phyloP scores from a whole-genome alignment of 2,888 invertebrate genomes.

The Ceriagrion tenellum region DNA sequence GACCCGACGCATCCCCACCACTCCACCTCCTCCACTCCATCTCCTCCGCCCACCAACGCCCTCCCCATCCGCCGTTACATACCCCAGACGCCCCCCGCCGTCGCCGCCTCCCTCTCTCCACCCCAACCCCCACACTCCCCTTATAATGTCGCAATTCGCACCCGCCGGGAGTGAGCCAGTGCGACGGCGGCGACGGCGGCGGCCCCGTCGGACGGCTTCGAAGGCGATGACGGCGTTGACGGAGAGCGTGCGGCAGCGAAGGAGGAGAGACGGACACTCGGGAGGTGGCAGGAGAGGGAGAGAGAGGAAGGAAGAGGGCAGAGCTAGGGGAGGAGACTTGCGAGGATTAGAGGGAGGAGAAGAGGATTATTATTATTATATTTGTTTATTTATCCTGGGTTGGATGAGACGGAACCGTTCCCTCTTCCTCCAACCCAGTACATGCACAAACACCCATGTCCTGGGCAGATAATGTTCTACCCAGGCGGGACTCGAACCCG shows the following conservation, averaged over 20 bases:
- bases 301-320: not conserved
- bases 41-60: too few relatives aligned
- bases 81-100: too few relatives aligned
- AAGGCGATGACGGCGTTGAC: not conserved
- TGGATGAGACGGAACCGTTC: too few relatives aligned
- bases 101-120: not conserved
- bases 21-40: too few relatives aligned
- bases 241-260: not conserved
- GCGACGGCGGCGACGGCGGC: not conserved
- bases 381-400: too few relatives aligned
- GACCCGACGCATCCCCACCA: not conserved
- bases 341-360: too few relatives aligned
- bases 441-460: too few relatives aligned
- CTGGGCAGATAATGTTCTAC: too few relatives aligned
- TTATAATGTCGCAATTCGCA: slow-evolving; percentile 55
- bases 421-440: too few relatives aligned
- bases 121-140: not conserved
- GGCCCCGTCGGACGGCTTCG: not conserved
- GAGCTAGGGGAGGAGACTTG: not conserved
- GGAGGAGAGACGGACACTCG: not conserved
- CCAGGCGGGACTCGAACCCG: too few relatives aligned
- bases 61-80: too few relatives aligned
- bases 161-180: slow-evolving; percentile 7
- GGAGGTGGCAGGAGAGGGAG: not conserved
- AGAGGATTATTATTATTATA: too few relatives aligned